A percentile compares a stretch with the other conserved stretches of the same genome.
These are phyloP conservation scores for Sialis fuliginosa DNA, from an alignment of 2,888 invertebrate genomes.

Conservation along the genomic window DNA sequence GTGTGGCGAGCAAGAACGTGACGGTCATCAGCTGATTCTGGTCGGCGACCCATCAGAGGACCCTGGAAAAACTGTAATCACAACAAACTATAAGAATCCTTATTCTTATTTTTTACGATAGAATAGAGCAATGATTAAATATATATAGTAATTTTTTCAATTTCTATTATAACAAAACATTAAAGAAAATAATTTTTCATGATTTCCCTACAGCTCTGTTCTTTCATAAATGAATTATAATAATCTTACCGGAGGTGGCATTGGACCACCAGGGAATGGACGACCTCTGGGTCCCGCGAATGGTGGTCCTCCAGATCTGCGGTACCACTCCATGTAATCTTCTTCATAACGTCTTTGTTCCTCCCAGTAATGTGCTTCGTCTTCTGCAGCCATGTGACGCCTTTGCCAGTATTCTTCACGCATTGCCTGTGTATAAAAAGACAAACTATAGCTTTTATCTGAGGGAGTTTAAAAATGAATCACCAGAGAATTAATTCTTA, in stretches of 20 bases:
- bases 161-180: not conserved
- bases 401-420: constrained; percentile 49
- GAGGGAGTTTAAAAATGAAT: not conserved
- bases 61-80: constrained; percentile 29
- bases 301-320: constrained; percentile 41
- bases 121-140: not conserved
- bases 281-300: constrained; percentile 26
- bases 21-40: constrained; percentile 89
- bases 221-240: not conserved
- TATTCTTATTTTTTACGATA: not conserved
- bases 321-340: constrained; percentile 55
- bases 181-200: not conserved
- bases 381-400: constrained; percentile 43
- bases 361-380: constrained; percentile 83
- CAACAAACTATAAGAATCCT: not conserved
- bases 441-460: not conserved
- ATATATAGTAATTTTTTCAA: not conserved
- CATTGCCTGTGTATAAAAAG: constrained; percentile 26
- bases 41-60: constrained; percentile 49
- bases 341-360: constrained; percentile 60
- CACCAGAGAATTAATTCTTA: constrained; percentile 19
- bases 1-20: constrained; percentile 88
- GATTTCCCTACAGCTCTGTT: no score
- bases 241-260: constrained; percentile 25
- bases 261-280: constrained; percentile 23